Evolutionary conservation across 2,113 vertebrate genomes (phyloP), one percentile per base, ranked within the genome.

Genomic region (Murina feae): DNA sequence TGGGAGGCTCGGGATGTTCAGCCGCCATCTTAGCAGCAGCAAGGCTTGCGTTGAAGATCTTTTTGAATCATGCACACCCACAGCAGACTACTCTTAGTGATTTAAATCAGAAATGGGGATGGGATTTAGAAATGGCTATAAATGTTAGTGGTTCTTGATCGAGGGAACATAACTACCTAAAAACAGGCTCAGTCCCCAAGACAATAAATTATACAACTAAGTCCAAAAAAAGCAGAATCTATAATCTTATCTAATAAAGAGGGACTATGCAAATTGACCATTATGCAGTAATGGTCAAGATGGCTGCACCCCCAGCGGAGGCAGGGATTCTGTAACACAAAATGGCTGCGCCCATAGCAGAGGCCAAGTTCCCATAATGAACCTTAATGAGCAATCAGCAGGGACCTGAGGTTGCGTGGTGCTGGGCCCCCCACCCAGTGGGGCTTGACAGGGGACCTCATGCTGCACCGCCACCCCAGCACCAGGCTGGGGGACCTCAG

Each of bases 1-100:
- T 97, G 4, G 97, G 94, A 14, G 97, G 25, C 6, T 98, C 98
- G 0, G 97, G 92, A 87, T 97, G 97, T 69, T 98, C 97, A 5
- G 97, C 44, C 96, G 97, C 98, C 98, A 98, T 98, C 92, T 98
- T 97, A 78, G 75, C 86, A 58, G 13, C 95, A 49, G 49, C 90
- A 86, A 96, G 55, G 92, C 97, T 92, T n/a, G n/a, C n/a, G n/a
- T n/a, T n/a, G n/a, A n/a, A n/a, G 25, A 69, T 65, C 44, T 44
- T 90, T 58, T 35, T n/a, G 16, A 39, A 81, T 69, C 30, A 47
- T 55, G 16, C 1, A 89, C 37, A 86, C 2, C 35, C 44, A 75
- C 55, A 42, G 68, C 69, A 90, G 51, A 53, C 30, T 65, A 83
- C 39, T 86, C 32, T 74, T 51, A 66, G 14, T 60, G 60, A 79